phyloP scores from a whole-genome alignment of 2,888 invertebrate species.

The Ceramica pisi region DNA sequence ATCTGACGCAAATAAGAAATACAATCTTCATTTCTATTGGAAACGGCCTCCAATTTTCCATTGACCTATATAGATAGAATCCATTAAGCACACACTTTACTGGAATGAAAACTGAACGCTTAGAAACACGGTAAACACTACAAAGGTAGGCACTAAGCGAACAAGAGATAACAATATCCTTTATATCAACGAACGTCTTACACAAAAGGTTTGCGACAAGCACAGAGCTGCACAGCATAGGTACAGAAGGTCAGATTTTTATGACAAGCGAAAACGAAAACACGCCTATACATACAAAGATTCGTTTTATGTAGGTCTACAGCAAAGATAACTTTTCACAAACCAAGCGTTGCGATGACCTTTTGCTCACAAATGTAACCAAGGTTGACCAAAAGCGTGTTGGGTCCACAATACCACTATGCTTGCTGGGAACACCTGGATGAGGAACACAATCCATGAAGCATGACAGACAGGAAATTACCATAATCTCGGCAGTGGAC shows the following conservation, averaged over 20 bases:
- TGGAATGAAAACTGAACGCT: conserved; percentile 72
- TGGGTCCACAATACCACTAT: no score
- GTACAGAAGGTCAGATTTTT: conserved; percentile 8
- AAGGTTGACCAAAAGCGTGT: no score
- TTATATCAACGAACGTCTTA: conserved; percentile 66
- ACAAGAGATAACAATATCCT: conserved; percentile 77
- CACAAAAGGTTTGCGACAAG: conserved; percentile 53
- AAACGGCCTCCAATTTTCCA: conserved; percentile 58
- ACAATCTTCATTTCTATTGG: conserved; percentile 48
- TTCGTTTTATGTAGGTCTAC: not conserved
- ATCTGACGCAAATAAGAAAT: conserved; percentile 45
- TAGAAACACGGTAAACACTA: conserved; percentile 71
- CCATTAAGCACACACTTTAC: conserved; percentile 73
- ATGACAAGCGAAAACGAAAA: not conserved
- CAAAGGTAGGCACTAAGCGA: conserved; percentile 73
- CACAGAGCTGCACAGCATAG: not conserved
- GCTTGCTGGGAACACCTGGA: no score
- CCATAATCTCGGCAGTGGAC: no score
- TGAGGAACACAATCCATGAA: no score
- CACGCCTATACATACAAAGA: no score
- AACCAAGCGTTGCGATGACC: not conserved
- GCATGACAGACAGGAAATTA: no score
- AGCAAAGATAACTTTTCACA: not conserved
- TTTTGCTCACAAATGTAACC: not conserved
- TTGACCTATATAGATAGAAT: conserved; percentile 74